Conservation (phyloP, 2,797 vertebrate species). For the Microctenopoma stevenorrisi region DNA sequence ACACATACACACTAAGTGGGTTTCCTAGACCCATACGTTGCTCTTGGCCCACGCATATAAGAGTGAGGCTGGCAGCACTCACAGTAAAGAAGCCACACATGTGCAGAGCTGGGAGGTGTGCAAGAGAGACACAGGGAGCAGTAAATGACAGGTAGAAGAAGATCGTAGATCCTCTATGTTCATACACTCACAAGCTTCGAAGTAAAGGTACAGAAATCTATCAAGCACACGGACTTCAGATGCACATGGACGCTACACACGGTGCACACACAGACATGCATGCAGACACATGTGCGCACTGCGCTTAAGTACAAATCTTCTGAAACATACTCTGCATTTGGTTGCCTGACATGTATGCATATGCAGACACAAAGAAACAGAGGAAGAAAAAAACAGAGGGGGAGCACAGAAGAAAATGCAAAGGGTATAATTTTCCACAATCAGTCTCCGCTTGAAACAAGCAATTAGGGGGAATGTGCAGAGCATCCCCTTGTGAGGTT, state of each 20-base stretch:
- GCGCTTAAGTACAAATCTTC: slow-evolving; percentile 6
- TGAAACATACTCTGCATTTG: slow-evolving; percentile 30
- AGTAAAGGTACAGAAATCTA: not conserved
- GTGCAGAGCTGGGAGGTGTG: slow-evolving; percentile 20
- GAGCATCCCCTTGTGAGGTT: slow-evolving; percentile 83
- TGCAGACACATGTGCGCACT: slow-evolving; percentile 12
- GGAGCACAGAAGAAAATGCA: slow-evolving; percentile 57
- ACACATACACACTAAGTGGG: slow-evolving; percentile 46
- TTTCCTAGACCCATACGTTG: slow-evolving; percentile 55
- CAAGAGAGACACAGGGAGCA: not conserved
- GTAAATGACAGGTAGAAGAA: not conserved
- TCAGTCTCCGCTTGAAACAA: slow-evolving; percentile 91
- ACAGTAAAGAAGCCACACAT: slow-evolving; percentile 50
- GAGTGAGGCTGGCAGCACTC: slow-evolving; percentile 53
- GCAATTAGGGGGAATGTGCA: slow-evolving; percentile 91
- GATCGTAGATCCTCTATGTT: slow-evolving; percentile 13
- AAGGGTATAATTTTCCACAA: slow-evolving; percentile 96
- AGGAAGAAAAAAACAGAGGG: slow-evolving; percentile 39
- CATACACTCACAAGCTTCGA: slow-evolving; percentile 5
- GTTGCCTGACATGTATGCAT: slow-evolving; percentile 44
- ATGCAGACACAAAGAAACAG: slow-evolving; percentile 62
- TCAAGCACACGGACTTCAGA: not conserved
- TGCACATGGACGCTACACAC: not conserved
- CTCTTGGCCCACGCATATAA: slow-evolving; percentile 52
- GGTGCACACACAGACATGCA: slow-evolving; percentile 13